Conservation (phyloP, 2,797 vertebrate species). For the Chiroxiphia lanceolata region DNA sequence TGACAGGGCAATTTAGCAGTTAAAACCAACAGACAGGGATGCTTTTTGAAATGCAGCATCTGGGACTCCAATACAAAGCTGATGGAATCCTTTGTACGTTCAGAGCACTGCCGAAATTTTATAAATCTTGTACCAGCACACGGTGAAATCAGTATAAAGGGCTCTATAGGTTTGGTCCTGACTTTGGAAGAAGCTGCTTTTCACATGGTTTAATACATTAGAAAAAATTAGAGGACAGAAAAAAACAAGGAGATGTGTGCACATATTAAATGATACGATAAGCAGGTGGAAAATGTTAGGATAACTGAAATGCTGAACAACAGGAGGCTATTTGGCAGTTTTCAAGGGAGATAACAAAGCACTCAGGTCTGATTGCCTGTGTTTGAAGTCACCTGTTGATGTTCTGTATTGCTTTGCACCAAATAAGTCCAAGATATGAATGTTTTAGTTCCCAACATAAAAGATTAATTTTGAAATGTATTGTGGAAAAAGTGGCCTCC, state of each 20-base stretch:
- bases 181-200: not conserved
- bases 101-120: not conserved
- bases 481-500: not conserved
- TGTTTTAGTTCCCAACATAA: not conserved
- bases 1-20: not conserved
- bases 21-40: not conserved
- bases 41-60: not conserved
- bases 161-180: not conserved
- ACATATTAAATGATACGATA: not conserved
- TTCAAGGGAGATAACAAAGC: not conserved
- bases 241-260: not conserved
- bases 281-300: not conserved
- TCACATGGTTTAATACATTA: not conserved
- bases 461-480: not conserved
- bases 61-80: not conserved
- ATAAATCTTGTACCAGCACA: not conserved
- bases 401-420: not conserved
- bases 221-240: not conserved
- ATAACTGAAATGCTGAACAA: no score
- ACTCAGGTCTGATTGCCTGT: not conserved
- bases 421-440: not conserved
- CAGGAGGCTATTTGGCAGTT: not conserved
- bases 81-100: not conserved
- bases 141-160: not conserved
- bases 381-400: not conserved